phyloP scores from a whole-genome alignment of 2,113 vertebrate species.

The Stercorarius parasiticus region DNA sequence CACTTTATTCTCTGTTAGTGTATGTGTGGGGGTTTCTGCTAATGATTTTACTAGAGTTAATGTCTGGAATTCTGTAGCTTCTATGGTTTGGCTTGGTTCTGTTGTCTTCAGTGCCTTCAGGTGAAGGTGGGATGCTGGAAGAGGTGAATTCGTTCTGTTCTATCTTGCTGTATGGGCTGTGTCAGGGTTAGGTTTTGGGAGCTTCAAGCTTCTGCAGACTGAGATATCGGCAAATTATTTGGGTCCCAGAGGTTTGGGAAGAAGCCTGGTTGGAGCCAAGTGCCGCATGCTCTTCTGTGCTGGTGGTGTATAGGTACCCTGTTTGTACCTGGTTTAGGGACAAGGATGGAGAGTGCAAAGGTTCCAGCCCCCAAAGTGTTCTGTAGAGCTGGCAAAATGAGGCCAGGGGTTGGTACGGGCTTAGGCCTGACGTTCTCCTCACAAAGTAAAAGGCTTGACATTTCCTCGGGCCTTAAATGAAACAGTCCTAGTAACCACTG shows the following conservation, averaged over 20 bases:
- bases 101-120: neutral
- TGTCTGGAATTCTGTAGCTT: neutral
- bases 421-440: neutral
- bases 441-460: neutral
- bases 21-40: neutral
- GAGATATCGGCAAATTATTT: neutral
- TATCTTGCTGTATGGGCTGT: neutral
- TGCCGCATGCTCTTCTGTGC: neutral
- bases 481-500: neutral
- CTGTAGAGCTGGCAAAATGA: neutral
- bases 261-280: neutral
- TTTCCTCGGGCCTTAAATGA: neutral
- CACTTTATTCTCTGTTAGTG: neutral
- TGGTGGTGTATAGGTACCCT: neutral
- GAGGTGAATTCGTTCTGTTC: neutral
- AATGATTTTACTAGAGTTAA: neutral
- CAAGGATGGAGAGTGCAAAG: neutral
- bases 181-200: neutral
- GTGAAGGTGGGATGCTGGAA: neutral
- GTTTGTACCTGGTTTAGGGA: neutral
- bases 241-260: neutral
- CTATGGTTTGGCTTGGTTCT: neutral
- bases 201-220: neutral
- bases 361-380: neutral
- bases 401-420: neutral